A percentile compares a stretch with the other conserved stretches of the same genome.
These are phyloP conservation scores for Dicyrtomina minuta DNA, from an alignment of 2,888 invertebrate species.

Conservation along the genomic window DNA sequence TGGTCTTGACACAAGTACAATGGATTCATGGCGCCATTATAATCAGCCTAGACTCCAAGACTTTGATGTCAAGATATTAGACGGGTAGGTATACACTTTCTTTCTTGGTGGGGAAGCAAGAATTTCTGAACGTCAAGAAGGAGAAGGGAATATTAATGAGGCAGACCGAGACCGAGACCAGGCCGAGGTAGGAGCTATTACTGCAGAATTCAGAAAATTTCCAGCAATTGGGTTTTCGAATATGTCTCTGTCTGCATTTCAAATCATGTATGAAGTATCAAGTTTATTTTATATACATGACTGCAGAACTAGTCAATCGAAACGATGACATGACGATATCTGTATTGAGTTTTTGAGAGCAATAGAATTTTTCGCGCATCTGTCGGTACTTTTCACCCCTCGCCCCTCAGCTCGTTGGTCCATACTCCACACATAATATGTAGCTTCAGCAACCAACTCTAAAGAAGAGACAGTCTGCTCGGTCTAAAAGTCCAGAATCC, in stretches of 20 bases:
- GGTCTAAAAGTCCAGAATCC: too few species aligned
- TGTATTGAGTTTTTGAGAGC: constrained; percentile 6
- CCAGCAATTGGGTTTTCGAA: too few species aligned
- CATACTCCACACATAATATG: background rate
- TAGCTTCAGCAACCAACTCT: background rate
- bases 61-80: too few species aligned
- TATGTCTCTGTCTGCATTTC: too few species aligned
- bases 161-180: too few species aligned
- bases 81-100: background rate
- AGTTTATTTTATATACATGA: too few species aligned
- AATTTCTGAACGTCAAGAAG: background rate
- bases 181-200: too few species aligned
- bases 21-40: background rate
- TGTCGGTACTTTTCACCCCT: constrained; percentile 20
- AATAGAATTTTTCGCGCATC: constrained; percentile 28
- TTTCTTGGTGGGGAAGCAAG: background rate
- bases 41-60: background rate
- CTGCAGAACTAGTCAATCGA: constrained; percentile 17
- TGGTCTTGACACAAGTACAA: constrained; percentile 27
- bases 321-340: too few species aligned
- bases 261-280: constrained; percentile 1
- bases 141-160: too few species aligned
- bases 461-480: too few species aligned
- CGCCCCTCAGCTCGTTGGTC: background rate
- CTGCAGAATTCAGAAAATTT: background rate